Evolutionary conservation across 2,888 invertebrate genomes (phyloP).

Genomic region (Bhutanitis thaidina): DNA sequence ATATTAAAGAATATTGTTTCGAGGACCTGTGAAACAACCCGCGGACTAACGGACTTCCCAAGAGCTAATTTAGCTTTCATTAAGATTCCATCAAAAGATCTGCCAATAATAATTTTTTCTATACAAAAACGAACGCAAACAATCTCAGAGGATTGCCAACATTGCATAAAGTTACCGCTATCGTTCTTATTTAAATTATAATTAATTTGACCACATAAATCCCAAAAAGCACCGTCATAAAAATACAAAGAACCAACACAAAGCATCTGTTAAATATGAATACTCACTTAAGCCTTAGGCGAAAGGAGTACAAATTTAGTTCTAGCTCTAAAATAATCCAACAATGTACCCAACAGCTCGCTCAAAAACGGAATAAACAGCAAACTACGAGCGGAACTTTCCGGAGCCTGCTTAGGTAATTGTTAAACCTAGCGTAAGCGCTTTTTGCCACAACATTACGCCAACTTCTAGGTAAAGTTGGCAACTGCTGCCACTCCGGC

Average conservation of each 20-base stretch:
- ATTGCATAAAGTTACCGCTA: too few species aligned
- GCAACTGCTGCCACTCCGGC: slow-evolving; percentile 55
- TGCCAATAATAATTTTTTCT: too few species aligned
- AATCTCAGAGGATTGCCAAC: too few species aligned
- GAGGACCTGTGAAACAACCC: too few species aligned
- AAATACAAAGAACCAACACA: slow-evolving; percentile 9
- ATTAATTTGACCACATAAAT: too few species aligned
- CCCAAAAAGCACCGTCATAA: neutral
- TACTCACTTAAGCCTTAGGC: neutral
- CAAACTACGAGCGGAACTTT: slow-evolving; percentile 52
- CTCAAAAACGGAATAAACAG: slow-evolving; percentile 52
- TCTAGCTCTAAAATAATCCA: slow-evolving; percentile 23
- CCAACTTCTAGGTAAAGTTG: slow-evolving; percentile 67
- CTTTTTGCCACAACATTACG: slow-evolving; percentile 75
- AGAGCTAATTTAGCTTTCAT: too few species aligned
- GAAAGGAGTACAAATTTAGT: slow-evolving; percentile 19
- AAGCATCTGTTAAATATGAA: slow-evolving; percentile 14
- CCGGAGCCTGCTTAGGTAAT: slow-evolving; percentile 70
- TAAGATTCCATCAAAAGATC: too few species aligned
- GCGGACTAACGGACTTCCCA: too few species aligned
- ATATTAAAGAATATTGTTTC: too few species aligned
- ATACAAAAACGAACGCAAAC: too few species aligned
- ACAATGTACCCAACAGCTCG: slow-evolving; percentile 26
- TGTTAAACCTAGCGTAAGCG: slow-evolving; percentile 75
- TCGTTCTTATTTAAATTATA: too few species aligned